phyloP scores from a whole-genome alignment of 1,140 invertebrate genomes.

The Zaprionus camerounensis region DNA sequence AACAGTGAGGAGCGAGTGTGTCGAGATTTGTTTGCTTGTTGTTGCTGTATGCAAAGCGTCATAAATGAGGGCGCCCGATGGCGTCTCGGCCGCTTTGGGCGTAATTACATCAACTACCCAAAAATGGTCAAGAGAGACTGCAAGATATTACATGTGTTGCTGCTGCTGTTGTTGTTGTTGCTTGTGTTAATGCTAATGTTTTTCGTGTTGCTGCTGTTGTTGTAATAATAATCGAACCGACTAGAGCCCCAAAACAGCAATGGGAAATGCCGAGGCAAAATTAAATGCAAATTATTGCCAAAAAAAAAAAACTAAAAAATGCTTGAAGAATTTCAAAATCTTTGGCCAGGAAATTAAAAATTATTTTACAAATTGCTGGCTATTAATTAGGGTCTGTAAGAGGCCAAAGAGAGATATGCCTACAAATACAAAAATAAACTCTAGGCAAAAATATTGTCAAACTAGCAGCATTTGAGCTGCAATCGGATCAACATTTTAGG shows the following conservation, averaged over 20 bases:
- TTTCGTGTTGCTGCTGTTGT: slow-evolving; percentile 34
- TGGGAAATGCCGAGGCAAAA: slow-evolving; percentile 52
- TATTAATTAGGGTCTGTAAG: slow-evolving; percentile 11
- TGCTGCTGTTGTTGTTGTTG: slow-evolving; percentile 4
- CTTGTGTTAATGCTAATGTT: slow-evolving; percentile 5
- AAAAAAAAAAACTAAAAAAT: slow-evolving; percentile 24
- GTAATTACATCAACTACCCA: slow-evolving; percentile 75
- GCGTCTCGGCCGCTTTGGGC: slow-evolving; percentile 63
- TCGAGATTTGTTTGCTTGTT: slow-evolving; percentile 52
- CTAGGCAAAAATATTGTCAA: not conserved
- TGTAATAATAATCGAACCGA: slow-evolving; percentile 39
- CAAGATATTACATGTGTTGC: slow-evolving; percentile 71
- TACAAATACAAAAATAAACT: not conserved
- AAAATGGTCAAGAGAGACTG: slow-evolving; percentile 78
- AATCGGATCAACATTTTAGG: slow-evolving; percentile 22
- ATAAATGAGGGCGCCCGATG: slow-evolving; percentile 75
- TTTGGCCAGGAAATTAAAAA: slow-evolving; percentile 36
- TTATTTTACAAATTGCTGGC: slow-evolving; percentile 22
- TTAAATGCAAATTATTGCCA: slow-evolving; percentile 74
- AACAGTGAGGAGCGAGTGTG: slow-evolving; percentile 30
- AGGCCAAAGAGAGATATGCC: not conserved
- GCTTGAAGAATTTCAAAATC: slow-evolving; percentile 38
- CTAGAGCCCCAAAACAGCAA: slow-evolving; percentile 18
- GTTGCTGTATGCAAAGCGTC: slow-evolving; percentile 74
- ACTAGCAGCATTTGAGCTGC: not conserved